Evolutionary conservation across 1,140 invertebrate genomes (phyloP).

Genomic region (Rhopalosiphum padi): DNA sequence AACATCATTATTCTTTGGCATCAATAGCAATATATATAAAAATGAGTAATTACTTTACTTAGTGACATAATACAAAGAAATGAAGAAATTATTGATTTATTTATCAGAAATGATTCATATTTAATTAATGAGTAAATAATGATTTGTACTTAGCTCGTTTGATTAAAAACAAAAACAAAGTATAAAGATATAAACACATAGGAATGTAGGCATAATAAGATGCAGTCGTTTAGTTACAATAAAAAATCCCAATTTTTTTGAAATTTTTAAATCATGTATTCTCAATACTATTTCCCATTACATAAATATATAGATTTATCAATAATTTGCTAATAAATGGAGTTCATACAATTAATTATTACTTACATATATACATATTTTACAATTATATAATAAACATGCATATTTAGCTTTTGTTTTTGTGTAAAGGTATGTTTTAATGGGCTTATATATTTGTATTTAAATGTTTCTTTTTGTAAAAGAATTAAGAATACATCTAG

Average conservation of each 20-base stretch:
- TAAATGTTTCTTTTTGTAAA: neutral
- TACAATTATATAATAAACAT: neutral
- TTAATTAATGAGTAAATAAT: neutral
- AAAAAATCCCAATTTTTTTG: neutral
- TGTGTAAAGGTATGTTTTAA: neutral
- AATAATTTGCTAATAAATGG: neutral
- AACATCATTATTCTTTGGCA: neutral
- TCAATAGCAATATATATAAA: neutral
- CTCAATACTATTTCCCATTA: neutral
- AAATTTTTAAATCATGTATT: too few species aligned
- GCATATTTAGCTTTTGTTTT: neutral
- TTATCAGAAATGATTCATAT: neutral
- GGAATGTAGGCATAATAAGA: too few species aligned
- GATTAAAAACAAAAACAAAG: too few species aligned
- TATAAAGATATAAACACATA: neutral
- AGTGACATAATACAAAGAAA: neutral
- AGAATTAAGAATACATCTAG: neutral
- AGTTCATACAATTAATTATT: neutral
- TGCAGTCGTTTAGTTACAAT: neutral
- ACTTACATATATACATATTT: neutral
- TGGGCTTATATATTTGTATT: neutral
- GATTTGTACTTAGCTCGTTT: neutral
- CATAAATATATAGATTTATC: neutral
- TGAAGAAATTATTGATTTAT: neutral
- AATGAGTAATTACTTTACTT: neutral